Evolutionary conservation across 2,888 invertebrate genomes (phyloP).

Genomic region (Griposia aprilina): DNA sequence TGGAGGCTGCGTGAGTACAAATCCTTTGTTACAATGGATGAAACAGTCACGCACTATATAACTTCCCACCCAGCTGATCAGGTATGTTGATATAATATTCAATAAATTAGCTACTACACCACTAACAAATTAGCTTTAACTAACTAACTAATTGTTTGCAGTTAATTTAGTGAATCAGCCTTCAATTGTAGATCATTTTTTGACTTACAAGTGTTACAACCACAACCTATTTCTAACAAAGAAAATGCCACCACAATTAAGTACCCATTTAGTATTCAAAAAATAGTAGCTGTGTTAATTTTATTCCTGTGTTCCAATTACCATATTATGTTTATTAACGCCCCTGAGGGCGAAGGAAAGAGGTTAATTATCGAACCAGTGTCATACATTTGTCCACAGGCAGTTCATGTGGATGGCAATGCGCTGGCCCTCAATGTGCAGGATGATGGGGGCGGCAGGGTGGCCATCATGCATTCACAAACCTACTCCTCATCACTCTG

Average conservation of each 20-base stretch:
- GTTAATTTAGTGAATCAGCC: not conserved
- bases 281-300: not conserved
- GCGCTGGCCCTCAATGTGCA: conserved; percentile 82
- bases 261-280: not conserved
- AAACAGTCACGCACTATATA: conserved; percentile 87
- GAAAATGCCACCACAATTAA: not conserved
- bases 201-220: not conserved
- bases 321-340: not conserved
- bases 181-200: not conserved
- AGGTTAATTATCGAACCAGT: not conserved
- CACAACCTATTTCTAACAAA: not conserved
- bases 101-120: not conserved
- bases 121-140: conserved; percentile 11
- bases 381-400: conserved; percentile 70
- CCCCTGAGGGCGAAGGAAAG: not conserved
- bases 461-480: conserved; percentile 86
- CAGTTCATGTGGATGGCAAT: conserved; percentile 84
- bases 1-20: conserved; percentile 71
- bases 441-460: conserved; percentile 81
- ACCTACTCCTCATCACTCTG: conserved; percentile 84
- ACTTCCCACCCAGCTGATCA: conserved; percentile 83
- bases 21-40: conserved; percentile 85
- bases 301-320: not conserved
- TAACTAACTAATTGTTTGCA: conserved; percentile 20
- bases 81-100: conserved; percentile 70